A percentile compares a stretch with the other conserved stretches of the same genome.
Conservation (phyloP, 1,140 invertebrate genomes). For the Conus betulinus region DNA sequence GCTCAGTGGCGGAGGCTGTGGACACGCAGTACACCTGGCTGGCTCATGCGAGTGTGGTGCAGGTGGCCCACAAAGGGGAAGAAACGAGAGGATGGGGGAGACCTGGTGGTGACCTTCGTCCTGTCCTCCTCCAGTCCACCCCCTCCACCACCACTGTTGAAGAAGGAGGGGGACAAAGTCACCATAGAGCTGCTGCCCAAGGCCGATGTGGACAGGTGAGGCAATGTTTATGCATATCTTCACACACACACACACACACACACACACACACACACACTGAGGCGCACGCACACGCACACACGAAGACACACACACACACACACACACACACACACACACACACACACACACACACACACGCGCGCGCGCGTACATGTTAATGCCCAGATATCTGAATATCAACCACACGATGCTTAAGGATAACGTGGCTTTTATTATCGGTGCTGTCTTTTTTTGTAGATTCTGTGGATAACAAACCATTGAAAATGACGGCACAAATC, state of each 20-base stretch:
- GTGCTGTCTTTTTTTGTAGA: too few relatives aligned
- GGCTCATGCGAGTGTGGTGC: constrained; percentile 7
- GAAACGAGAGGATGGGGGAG: background rate
- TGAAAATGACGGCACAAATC: too few relatives aligned
- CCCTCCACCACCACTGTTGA: background rate
- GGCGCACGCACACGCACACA: too few relatives aligned
- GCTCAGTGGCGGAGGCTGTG: background rate
- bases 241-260: background rate
- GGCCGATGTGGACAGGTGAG: constrained; percentile 41
- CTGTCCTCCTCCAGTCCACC: constrained; percentile 3
- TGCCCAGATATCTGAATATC: too few relatives aligned
- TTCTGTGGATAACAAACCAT: too few relatives aligned
- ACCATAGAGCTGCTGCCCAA: constrained; percentile 38
- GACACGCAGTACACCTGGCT: constrained; percentile 30
- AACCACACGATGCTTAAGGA: too few relatives aligned
- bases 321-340: too few relatives aligned
- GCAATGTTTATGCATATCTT: background rate
- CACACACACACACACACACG: too few relatives aligned
- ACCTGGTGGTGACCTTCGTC: constrained; percentile 2
- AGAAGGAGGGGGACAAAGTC: background rate
- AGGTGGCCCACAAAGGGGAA: constrained; percentile 6
- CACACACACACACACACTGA: background rate
- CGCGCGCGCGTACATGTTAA: too few relatives aligned
- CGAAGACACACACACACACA: too few relatives aligned
- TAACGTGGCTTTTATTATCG: too few relatives aligned